Evolutionary conservation across 2,888 invertebrate genomes (phyloP), one percentile per base, ranked within the genome.

Genomic region (Acleris sparsana): DNA sequence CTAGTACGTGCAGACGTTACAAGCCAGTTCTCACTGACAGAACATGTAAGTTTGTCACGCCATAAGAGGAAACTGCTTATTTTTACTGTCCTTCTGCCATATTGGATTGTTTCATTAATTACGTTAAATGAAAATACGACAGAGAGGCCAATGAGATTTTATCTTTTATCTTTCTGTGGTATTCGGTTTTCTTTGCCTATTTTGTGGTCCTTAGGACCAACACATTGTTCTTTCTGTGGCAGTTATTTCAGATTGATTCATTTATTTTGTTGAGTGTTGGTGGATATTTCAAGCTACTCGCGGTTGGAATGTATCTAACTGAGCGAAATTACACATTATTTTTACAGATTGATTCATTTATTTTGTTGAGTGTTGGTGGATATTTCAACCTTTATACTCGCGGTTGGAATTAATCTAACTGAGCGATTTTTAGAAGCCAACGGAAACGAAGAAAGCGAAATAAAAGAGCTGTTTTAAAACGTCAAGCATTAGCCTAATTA

Each of bases 101-200:
- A 61, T 61, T 56, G 33, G 65, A 61, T 56, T 61, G 65, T 65
- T 56, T 56, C 56, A 65, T 65, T 65, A 65, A 65, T 65, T 61
- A 65, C 65, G 43, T 61, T 56, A 51, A 65, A 65, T 65, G 65
- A 65, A 65, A 65, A 65, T 61, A 65, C 65, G 46, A 61, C 55
- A 65, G 55, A 56, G 33, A 39, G 43, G 60, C 51, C 65, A 65
- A 65, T 65, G 33, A 51, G 61, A 64, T 65, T 65, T 61, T 60
- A 65, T 61, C 51, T n/a, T 53, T 53, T 44, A 58, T 64, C 59
- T 64, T 55, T 59, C 53, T 55, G 64, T 43, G 43, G 18, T 60
- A 59, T 59, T 59, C 48, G 48, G 64, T 39, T 59, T 59, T 64
- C 48, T 39, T 59, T n/a, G 18, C 39, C 59, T 53, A 60, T 60